A percentile compares a stretch with the other conserved stretches of the same genome.
phyloP scores from a whole-genome alignment of 2,797 vertebrate species.

The Acipenser transmontanus region DNA sequence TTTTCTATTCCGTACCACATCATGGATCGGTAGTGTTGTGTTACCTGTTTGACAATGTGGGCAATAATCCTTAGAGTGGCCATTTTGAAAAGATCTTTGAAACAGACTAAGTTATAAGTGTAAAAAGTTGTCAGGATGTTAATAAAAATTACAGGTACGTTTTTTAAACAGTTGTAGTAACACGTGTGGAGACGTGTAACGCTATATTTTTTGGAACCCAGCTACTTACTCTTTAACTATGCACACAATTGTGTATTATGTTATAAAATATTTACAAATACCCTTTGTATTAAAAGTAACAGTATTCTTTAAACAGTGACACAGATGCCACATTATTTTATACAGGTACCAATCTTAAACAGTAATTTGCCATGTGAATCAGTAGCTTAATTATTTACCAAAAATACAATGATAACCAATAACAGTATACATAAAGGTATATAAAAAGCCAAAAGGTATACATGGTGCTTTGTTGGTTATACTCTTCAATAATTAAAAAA shows the following conservation, averaged over 20 bases:
- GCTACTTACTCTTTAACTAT: slow-evolving; percentile 37
- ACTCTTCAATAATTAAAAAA: slow-evolving; percentile 14
- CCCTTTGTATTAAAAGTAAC: slow-evolving; percentile 70
- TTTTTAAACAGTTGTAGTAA: too few relatives aligned
- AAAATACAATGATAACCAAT: slow-evolving; percentile 54
- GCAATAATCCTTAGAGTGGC: too few relatives aligned
- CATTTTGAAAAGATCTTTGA: too few relatives aligned
- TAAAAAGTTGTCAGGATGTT: too few relatives aligned
- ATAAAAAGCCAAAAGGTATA: slow-evolving; percentile 5
- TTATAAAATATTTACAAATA: slow-evolving; percentile 67
- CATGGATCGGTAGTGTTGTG: too few relatives aligned
- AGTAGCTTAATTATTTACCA: slow-evolving; percentile 69
- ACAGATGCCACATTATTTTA: slow-evolving; percentile 44
- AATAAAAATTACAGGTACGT: too few relatives aligned
- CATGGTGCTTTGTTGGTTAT: slow-evolving; percentile 2
- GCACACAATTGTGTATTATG: slow-evolving; percentile 67
- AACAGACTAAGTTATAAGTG: too few relatives aligned
- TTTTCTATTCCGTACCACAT: too few relatives aligned
- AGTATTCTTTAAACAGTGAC: slow-evolving; percentile 74
- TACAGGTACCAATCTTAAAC: slow-evolving; percentile 63
- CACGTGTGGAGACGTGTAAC: too few relatives aligned
- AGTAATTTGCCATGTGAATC: slow-evolving; percentile 58
- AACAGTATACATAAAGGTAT: slow-evolving; percentile 44
- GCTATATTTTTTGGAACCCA: too few relatives aligned
- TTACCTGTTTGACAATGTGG: too few relatives aligned